Evolutionary conservation across 2,113 vertebrate genomes (phyloP).

Genomic region (Phalacrocorax aristotelis): DNA sequence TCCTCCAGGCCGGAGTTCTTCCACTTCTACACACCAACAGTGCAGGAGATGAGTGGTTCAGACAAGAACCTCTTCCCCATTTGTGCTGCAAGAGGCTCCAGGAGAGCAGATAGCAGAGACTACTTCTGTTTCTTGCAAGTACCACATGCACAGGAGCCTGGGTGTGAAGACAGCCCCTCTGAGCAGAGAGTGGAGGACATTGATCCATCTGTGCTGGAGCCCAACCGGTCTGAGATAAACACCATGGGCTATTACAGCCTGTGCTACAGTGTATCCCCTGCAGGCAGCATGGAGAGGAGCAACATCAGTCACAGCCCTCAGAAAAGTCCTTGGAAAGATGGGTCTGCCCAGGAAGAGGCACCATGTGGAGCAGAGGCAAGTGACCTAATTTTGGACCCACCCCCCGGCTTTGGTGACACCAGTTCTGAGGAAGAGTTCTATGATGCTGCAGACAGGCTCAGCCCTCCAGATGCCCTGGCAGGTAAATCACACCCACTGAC

Average conservation of each 20-base stretch:
- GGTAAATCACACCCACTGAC: constrained; percentile 10
- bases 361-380: background rate
- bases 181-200: constrained; percentile 61
- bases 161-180: background rate
- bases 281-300: constrained; percentile 68
- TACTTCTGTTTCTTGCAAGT: constrained; percentile 79
- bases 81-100: background rate
- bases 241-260: constrained; percentile 81
- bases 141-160: constrained; percentile 66
- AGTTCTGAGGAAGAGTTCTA: constrained; percentile 95
- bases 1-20: constrained; percentile 69
- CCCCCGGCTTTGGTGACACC: constrained; percentile 82
- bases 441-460: constrained; percentile 88
- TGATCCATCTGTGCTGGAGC: constrained; percentile 35
- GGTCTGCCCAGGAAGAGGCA: background rate
- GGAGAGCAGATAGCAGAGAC: constrained; percentile 54
- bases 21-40: constrained; percentile 73
- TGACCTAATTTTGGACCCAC: constrained; percentile 70
- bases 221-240: constrained; percentile 75
- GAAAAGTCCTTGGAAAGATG: background rate
- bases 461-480: constrained; percentile 68
- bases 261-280: constrained; percentile 81
- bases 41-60: constrained; percentile 41
- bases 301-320: constrained; percentile 33
- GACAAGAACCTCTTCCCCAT: background rate